Conservation (phyloP, 1,140 invertebrate species). For the Ectropis grisescens region DNA sequence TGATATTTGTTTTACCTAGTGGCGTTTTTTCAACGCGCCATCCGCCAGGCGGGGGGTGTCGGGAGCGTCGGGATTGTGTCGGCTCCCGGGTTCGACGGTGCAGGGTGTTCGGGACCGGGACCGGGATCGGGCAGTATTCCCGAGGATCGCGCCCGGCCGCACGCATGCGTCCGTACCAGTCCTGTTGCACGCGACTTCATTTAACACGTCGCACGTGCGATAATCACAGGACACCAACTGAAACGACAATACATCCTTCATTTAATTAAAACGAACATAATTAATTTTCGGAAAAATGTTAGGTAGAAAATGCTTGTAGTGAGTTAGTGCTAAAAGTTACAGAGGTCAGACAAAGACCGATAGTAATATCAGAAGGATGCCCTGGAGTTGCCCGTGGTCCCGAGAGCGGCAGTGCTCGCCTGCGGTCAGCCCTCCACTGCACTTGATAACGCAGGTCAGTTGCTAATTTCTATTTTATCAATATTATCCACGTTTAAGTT, state of each 20-base stretch:
- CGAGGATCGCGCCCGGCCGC: slow-evolving; percentile 29
- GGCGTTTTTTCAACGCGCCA: no score
- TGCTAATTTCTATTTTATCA: no score
- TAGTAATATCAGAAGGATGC: slow-evolving; percentile 28
- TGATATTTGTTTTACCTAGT: no score
- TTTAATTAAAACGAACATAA: no score
- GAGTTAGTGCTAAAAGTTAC: no score
- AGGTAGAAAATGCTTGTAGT: no score
- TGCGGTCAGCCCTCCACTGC: slow-evolving; percentile 27
- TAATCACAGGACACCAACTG: no score
- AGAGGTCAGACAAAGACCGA: slow-evolving; percentile 1
- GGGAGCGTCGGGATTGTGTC: slow-evolving; percentile 21
- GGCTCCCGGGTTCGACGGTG: no score
- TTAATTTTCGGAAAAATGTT: no score
- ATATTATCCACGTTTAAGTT: no score
- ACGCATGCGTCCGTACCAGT: slow-evolving; percentile 34
- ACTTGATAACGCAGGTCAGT: slow-evolving; percentile 30
- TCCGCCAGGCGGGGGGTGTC: slow-evolving; percentile 24
- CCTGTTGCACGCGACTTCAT: slow-evolving; percentile 4
- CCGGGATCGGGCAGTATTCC: slow-evolving; percentile 6
- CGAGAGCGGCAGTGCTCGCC: slow-evolving; percentile 33
- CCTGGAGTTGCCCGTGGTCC: slow-evolving; percentile 59
- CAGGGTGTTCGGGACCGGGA: not conserved
- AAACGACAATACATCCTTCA: no score
- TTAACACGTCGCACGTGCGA: slow-evolving; percentile 31